Percentiles rank a stretch among this genome's conserved stretches.
Conservation (phyloP, 1,140 invertebrate genomes). For the roundworm (Caenorhabditis elegans) region DNA sequence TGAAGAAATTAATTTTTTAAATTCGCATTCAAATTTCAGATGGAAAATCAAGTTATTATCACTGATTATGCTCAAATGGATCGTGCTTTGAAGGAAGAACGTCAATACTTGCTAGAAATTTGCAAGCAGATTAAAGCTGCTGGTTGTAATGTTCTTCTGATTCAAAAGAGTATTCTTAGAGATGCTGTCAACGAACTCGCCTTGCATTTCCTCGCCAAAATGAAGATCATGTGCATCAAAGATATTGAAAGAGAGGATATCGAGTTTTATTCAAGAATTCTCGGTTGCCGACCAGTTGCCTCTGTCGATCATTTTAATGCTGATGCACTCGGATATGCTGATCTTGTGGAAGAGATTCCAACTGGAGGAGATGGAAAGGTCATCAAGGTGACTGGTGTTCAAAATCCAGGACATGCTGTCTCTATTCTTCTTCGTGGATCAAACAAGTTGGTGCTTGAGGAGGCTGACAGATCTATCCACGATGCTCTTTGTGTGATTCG, state of each 20-base stretch:
- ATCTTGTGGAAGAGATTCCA: constrained; percentile 89
- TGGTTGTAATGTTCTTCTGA: constrained; percentile 93
- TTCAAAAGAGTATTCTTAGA: constrained; percentile 93
- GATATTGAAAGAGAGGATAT: constrained; percentile 97
- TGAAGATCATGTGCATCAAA: constrained; percentile 97
- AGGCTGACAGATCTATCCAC: constrained; percentile 86
- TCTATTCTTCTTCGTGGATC: constrained; percentile 90
- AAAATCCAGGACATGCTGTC: constrained; percentile 84
- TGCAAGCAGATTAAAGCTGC: constrained; percentile 98
- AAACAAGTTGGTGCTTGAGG: constrained; percentile 92
- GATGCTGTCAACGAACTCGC: constrained; percentile 96
- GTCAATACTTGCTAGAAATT: constrained; percentile 95
- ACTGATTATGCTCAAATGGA: constrained; percentile 99
- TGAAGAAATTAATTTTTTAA: neutral
- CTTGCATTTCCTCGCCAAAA: constrained; percentile 95
- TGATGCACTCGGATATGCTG: constrained; percentile 86
- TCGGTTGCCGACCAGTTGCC: constrained; percentile 93
- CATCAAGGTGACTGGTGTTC: constrained; percentile 90
- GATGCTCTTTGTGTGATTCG: constrained; percentile 97
- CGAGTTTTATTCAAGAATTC: constrained; percentile 87
- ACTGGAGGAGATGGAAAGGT: constrained; percentile 83
- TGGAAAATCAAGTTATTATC: constrained; percentile 95
- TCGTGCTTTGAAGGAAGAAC: constrained; percentile 93
- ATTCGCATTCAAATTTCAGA: constrained; percentile 72
- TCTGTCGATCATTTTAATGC: constrained; percentile 93